A percentile compares a stretch with the other conserved stretches of the same genome.
Conservation (phyloP, 1,140 invertebrate genomes). For the Lepidotrigona ventralis region DNA sequence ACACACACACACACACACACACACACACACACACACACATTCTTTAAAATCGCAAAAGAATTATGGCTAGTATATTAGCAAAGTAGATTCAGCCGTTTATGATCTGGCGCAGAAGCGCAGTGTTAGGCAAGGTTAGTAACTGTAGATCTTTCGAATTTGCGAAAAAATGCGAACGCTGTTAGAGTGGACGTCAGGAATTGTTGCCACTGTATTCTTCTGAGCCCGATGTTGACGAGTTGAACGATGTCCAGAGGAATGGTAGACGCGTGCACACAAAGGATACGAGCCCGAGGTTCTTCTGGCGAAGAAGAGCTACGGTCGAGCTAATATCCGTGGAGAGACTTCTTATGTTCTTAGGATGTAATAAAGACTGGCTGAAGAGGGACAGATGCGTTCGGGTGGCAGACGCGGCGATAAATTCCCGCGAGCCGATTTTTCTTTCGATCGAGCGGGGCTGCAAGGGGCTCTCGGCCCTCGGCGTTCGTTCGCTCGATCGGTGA, state of each 20-base stretch:
- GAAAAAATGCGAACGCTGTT: neutral
- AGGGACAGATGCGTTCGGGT: conserved; percentile 57
- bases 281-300: conserved; percentile 23
- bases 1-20: too few relatives aligned
- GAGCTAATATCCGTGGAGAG: conserved; percentile 52
- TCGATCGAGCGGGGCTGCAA: neutral
- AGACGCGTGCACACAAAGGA: neutral
- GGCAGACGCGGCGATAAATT: conserved; percentile 58
- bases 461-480: neutral
- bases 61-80: too few relatives aligned
- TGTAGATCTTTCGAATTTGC: neutral
- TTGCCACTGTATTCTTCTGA: neutral
- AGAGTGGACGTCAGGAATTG: neutral
- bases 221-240: neutral
- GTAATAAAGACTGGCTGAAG: conserved; percentile 58
- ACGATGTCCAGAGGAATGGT: neutral
- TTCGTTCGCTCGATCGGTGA: neutral
- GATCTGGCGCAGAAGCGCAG: neutral
- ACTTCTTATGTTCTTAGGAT: conserved; percentile 54
- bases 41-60: too few relatives aligned
- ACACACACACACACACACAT: too few relatives aligned
- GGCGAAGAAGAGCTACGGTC: conserved; percentile 49
- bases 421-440: conserved; percentile 53
- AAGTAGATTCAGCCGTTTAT: neutral
- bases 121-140: neutral